Percentiles rank a stretch among this genome's conserved stretches.
Conservation (phyloP, 1,140 invertebrate genomes). For the Apis florea region DNA sequence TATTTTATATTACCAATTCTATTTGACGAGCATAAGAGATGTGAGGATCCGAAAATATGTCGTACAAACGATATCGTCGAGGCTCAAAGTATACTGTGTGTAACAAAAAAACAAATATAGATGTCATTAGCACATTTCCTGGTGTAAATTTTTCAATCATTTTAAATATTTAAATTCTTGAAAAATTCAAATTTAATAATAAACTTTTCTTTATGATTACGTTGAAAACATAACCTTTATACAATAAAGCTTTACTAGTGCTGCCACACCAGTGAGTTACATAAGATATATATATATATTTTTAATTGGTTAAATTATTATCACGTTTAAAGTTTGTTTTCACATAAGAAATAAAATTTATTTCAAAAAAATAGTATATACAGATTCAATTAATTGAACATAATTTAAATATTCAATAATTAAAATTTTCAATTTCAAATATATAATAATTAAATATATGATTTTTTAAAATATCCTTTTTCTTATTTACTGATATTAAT, state of each 20-base stretch:
- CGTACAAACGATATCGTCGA: background rate
- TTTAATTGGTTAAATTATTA: background rate
- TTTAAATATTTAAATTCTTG: background rate
- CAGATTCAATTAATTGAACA: no score
- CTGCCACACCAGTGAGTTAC: background rate
- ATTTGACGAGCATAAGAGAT: rapidly evolving
- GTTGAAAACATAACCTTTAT: background rate
- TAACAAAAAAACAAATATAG: rapidly evolving
- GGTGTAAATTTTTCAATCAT: background rate
- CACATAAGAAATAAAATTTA: background rate
- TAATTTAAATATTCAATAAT: background rate
- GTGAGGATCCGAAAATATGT: rapidly evolving
- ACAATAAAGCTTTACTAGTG: background rate
- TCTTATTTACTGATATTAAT: no score
- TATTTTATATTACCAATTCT: background rate
- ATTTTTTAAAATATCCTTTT: background rate
- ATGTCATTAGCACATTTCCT: rapidly evolving
- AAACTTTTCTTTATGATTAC: background rate
- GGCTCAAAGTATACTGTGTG: rapidly evolving
- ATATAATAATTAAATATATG: background rate
- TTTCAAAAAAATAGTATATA: background rate
- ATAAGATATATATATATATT: background rate
- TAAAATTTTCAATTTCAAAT: no score
- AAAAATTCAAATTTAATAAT: background rate
- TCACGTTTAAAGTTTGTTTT: background rate